These are phyloP conservation scores for Phyllostomus discolor DNA, from an alignment of 2,113 vertebrate species.

Conservation along the genomic window DNA sequence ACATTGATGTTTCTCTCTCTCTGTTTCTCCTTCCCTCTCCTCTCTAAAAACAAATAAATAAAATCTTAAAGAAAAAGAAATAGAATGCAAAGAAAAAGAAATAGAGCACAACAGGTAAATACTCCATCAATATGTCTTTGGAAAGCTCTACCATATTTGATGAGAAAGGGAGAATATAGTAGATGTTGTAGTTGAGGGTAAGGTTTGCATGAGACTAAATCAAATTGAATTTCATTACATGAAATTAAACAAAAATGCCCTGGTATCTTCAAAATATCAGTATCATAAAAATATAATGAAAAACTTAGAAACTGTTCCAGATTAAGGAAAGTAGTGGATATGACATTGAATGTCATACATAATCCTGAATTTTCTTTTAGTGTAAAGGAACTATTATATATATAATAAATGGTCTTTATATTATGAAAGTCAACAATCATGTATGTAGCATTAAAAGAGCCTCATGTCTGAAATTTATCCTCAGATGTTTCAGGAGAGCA, in stretches of 20 bases:
- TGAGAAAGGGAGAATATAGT: not conserved
- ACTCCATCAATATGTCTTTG: not conserved
- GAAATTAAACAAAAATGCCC: not conserved
- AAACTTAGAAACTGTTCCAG: not conserved
- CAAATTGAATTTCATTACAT: not conserved
- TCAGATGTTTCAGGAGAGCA: not conserved
- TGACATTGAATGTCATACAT: not conserved
- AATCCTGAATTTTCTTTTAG: not conserved
- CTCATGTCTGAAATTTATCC: not conserved
- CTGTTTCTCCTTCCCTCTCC: too few relatives aligned
- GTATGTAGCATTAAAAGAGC: not conserved
- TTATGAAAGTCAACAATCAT: not conserved
- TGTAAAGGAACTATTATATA: not conserved
- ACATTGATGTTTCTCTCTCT: too few relatives aligned
- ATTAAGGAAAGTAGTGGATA: not conserved
- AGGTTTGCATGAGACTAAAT: not conserved
- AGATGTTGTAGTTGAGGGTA: not conserved
- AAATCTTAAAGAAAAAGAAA: too few relatives aligned
- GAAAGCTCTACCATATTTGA: not conserved
- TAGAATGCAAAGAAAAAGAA: not conserved
- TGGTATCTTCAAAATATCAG: not conserved
- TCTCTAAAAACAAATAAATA: too few relatives aligned
- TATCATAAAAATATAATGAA: not conserved
- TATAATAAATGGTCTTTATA: not conserved
- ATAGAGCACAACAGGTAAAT: not conserved